Evolutionary conservation across 2,113 vertebrate species (phyloP), one percentile per base, ranked within the genome.

Genomic region (Protobothrops mucrosquamatus): DNA sequence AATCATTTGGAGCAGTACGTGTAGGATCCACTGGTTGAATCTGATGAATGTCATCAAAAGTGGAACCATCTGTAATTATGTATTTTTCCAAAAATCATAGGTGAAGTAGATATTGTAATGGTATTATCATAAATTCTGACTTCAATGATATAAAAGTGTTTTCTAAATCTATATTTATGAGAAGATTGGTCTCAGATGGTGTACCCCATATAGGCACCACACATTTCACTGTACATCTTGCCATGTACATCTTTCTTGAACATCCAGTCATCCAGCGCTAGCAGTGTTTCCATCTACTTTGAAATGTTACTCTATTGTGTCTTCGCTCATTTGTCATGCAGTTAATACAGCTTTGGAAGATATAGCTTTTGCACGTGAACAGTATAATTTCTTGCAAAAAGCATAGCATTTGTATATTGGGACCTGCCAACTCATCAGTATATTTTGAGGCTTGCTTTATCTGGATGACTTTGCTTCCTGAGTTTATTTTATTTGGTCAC

Each of bases 391-490:
- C 29, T 46, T 26, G 26, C 20, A 23, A 7, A 85, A 6, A 88
- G 6, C 64, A 81, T 48, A 6, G 0, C 0, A 0, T 1, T 86
- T 59, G 61, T 2, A 54, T 1, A 69, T 48, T 24, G 51, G 52
- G 23, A 39, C 15, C 85, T 2, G 0, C 51, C 90, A 51, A 22
- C 29, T 15, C 24, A 8, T 26, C 0, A 0, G 0, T 74, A 29
- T 48, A 12, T 10, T 48, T 8, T 4, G 48, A 54, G 51, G 7
- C 48, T 91, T 90, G 15, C 85, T 14, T 18, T 43, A 46, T 22
- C 57, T 87, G 43, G 51, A 56, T 57, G 55, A 46, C 74, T 86
- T 91, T 91, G 61, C 64, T 89, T 91, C 61, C 85, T 90, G 18
- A 43, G 55, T 64, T 93, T 6, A 29, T 54, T 64, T 87, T 61